Conservation (phyloP, 1,140 invertebrate genomes). For the Bombus consobrinus region DNA sequence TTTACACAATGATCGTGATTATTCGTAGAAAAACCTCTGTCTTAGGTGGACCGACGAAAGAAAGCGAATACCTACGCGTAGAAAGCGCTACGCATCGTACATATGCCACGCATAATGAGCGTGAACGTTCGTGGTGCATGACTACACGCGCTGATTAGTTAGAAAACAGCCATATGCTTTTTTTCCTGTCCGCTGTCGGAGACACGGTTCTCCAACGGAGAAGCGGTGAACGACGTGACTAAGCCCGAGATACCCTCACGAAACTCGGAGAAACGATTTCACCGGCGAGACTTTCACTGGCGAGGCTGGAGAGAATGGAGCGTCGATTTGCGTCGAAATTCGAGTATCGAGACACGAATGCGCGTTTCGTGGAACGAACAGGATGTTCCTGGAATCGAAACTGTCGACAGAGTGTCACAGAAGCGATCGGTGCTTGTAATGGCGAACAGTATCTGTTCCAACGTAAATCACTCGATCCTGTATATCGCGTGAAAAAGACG, state of each 20-base stretch:
- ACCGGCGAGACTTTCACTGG: conserved; percentile 49
- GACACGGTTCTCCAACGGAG: neutral
- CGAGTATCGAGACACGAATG: neutral
- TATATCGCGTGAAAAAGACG: neutral
- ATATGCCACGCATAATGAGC: neutral
- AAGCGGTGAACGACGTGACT: neutral
- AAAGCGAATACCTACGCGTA: conserved; percentile 18
- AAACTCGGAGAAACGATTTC: conserved; percentile 48
- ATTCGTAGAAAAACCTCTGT: neutral
- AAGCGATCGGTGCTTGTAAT: neutral
- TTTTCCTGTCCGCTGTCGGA: neutral
- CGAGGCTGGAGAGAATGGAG: neutral
- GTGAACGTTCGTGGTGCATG: neutral
- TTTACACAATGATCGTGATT: neutral
- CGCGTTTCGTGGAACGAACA: neutral
- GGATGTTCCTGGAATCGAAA: neutral
- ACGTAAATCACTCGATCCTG: neutral
- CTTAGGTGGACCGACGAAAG: neutral
- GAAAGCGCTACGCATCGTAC: neutral
- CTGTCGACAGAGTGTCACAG: neutral
- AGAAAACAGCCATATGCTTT: neutral
- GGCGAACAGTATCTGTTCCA: neutral
- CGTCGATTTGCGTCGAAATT: conserved; percentile 24
- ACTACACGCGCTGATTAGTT: neutral
- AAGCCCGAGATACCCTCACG: conserved; percentile 3